Conservation (phyloP, 1,140 invertebrate genomes). For the Parapsyche elsis region DNA sequence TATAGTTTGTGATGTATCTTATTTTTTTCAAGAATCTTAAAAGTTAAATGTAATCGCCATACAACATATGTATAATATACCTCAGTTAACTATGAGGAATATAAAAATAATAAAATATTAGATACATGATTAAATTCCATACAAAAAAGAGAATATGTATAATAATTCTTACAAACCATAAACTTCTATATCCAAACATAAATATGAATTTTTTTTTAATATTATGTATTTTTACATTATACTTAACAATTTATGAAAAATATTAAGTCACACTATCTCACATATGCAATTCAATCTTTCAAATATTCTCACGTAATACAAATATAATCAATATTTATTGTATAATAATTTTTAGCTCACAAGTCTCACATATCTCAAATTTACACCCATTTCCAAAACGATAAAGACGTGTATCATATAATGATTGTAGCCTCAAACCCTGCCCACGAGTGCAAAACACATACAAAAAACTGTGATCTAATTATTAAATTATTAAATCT, state of each 20-base stretch:
- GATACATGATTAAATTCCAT: too few species aligned
- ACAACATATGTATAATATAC: too few species aligned
- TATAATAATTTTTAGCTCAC: background rate
- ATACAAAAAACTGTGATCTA: slow-evolving; percentile 37
- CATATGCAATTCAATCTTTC: background rate
- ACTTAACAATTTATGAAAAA: background rate
- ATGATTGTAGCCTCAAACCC: slow-evolving; percentile 22
- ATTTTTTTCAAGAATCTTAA: too few species aligned
- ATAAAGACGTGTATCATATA: background rate
- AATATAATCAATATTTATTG: slow-evolving; percentile 21
- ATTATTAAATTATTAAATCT: background rate
- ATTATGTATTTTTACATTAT: background rate
- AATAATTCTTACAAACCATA: background rate
- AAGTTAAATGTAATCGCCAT: too few species aligned
- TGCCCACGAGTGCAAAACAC: slow-evolving; percentile 29
- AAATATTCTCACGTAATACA: background rate
- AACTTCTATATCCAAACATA: background rate
- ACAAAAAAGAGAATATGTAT: background rate
- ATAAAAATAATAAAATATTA: too few species aligned
- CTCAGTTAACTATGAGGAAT: too few species aligned
- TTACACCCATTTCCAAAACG: background rate
- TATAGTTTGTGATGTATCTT: too few species aligned
- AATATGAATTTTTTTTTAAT: background rate
- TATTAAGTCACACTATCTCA: slow-evolving; percentile 18
- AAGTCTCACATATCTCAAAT: background rate